Percentiles rank a stretch among this genome's conserved stretches.
These are phyloP conservation scores for Bicyclus anynana DNA, from an alignment of 1,140 invertebrate species.

Conservation along the genomic window DNA sequence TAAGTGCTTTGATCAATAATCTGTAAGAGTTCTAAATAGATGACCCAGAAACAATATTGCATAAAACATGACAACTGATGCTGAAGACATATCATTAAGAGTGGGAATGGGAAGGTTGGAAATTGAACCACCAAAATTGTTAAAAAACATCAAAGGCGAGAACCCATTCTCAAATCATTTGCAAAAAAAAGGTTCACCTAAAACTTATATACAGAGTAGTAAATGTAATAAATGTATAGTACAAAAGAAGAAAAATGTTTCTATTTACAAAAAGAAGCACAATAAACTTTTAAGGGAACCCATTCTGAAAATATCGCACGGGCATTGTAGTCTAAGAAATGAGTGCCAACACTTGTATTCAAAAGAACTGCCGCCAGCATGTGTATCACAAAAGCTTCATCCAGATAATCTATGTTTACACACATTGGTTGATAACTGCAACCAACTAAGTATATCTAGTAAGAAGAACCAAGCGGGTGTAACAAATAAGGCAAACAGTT, in stretches of 20 bases:
- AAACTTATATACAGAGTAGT: slow-evolving; percentile 26
- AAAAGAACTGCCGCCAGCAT: slow-evolving; percentile 21
- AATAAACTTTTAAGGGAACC: slow-evolving; percentile 63
- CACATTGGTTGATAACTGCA: slow-evolving; percentile 57
- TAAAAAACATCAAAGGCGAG: slow-evolving; percentile 36
- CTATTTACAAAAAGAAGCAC: slow-evolving; percentile 59
- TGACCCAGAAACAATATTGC: too few relatives aligned
- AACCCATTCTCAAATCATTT: slow-evolving; percentile 50
- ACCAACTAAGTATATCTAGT: slow-evolving; percentile 57
- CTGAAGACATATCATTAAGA: slow-evolving; percentile 61
- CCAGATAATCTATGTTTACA: slow-evolving; percentile 49
- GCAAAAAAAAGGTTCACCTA: slow-evolving; percentile 32
- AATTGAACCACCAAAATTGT: slow-evolving; percentile 58
- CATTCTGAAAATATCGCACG: slow-evolving; percentile 53
- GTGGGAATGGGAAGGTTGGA: slow-evolving; percentile 73
- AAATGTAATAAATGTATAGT: slow-evolving; percentile 51
- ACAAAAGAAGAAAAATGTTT: slow-evolving; percentile 43
- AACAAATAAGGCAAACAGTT: slow-evolving; percentile 30
- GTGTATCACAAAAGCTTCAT: slow-evolving; percentile 25
- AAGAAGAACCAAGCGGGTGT: slow-evolving; percentile 29
- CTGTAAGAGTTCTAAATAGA: too few relatives aligned
- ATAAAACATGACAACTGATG: slow-evolving; percentile 66
- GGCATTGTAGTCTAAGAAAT: slow-evolving; percentile 35
- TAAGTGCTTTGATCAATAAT: too few relatives aligned
- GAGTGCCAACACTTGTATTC: slow-evolving; percentile 27